Evolutionary conservation across 1,140 invertebrate genomes (phyloP).

Genomic region (Pachypeltis micranthus): DNA sequence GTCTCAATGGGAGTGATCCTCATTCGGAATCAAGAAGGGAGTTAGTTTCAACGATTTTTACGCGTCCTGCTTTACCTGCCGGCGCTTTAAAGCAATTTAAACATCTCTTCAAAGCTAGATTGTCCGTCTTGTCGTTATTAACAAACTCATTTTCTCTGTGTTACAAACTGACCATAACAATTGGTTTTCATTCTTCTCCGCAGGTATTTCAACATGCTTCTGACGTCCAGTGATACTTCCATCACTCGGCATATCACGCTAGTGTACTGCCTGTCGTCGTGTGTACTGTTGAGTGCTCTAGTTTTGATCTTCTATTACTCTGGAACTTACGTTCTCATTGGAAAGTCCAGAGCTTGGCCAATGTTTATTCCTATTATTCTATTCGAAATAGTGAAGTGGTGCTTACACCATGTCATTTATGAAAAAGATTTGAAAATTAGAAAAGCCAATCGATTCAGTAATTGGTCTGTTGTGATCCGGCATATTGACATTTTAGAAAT

Average conservation of each 20-base stretch:
- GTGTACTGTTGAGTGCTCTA: conserved; percentile 3
- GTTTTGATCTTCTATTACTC: conserved; percentile 7
- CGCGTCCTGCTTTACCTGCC: too few species aligned
- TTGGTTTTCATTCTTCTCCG: too few species aligned
- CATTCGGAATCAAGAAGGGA: too few species aligned
- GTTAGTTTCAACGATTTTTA: too few species aligned
- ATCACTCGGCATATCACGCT: conserved; percentile 9
- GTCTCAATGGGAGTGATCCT: too few species aligned
- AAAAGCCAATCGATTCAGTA: conserved; percentile 8
- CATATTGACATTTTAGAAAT: conserved; percentile 14
- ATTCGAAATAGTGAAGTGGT: conserved; percentile 17
- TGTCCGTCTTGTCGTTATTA: too few species aligned
- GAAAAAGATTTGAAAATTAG: conserved; percentile 18
- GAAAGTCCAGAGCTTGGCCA: conserved; percentile 12
- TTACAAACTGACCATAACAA: too few species aligned
- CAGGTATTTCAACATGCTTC: conserved; percentile 4
- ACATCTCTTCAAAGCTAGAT: too few species aligned
- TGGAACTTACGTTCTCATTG: conserved; percentile 6
- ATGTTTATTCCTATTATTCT: conserved; percentile 16
- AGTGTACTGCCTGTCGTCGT: conserved; percentile 18
- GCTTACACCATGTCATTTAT: conserved; percentile 14
- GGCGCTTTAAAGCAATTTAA: too few species aligned
- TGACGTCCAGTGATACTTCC: conserved; percentile 9
- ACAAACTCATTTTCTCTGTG: too few species aligned
- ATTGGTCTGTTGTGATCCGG: conserved; percentile 15